Evolutionary conservation across 2,797 vertebrate species (phyloP).

Genomic region (Bradypodion pumilum): DNA sequence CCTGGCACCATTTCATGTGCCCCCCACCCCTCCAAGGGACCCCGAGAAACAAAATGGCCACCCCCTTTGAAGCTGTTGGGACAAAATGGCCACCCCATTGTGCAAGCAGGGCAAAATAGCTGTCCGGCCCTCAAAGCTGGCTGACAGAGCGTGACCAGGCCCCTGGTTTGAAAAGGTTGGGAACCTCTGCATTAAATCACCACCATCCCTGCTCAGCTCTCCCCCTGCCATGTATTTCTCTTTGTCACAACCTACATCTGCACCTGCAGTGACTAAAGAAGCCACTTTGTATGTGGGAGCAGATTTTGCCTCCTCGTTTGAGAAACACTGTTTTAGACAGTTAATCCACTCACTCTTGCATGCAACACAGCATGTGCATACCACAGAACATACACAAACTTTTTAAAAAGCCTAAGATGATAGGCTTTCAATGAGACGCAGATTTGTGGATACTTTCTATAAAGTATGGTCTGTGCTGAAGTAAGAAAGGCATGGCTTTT

Average conservation of each 20-base stretch:
- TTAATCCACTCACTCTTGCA: constrained; percentile 18
- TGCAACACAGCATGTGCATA: constrained; percentile 5
- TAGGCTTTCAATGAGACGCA: constrained; percentile 15
- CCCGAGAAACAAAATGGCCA: too few species aligned
- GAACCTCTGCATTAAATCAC: too few species aligned
- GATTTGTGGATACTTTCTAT: constrained; percentile 3
- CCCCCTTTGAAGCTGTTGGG: too few species aligned
- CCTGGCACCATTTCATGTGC: too few species aligned
- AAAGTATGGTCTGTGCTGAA: neutral
- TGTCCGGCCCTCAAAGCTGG: too few species aligned
- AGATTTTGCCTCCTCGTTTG: neutral
- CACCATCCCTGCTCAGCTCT: neutral
- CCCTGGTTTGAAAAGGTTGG: too few species aligned
- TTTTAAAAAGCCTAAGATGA: neutral
- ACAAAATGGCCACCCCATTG: too few species aligned
- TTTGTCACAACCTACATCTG: neutral
- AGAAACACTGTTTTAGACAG: constrained; percentile 5
- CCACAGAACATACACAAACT: neutral
- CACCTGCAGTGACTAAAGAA: neutral
- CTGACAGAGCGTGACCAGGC: too few species aligned
- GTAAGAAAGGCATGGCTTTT: constrained; percentile 15
- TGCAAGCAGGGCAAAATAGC: too few species aligned
- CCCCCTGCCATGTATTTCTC: neutral
- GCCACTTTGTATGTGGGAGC: neutral
- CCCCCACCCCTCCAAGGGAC: too few species aligned